Conservation (phyloP, 2,113 vertebrate genomes). For the Herpetotheres cachinnans region DNA sequence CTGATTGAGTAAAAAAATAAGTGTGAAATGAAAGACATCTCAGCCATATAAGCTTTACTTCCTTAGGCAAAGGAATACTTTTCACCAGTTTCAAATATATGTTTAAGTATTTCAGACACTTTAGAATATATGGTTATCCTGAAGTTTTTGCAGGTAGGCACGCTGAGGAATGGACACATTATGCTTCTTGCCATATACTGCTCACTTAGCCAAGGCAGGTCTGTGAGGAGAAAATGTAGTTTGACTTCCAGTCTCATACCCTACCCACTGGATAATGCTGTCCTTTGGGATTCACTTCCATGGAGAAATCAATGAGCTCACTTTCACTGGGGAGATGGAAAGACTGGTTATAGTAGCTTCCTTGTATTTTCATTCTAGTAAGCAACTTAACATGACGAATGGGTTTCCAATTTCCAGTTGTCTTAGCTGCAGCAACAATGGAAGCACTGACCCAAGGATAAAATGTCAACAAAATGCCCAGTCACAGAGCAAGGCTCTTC, state of each 20-base stretch:
- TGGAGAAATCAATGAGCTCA: not conserved
- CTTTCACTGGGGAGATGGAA: not conserved
- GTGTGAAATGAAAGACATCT: not conserved
- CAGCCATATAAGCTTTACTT: not conserved
- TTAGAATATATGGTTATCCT: not conserved
- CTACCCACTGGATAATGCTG: not conserved
- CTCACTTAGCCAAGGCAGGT: not conserved
- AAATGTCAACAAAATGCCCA: not conserved
- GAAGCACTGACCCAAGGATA: not conserved
- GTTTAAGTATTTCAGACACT: not conserved
- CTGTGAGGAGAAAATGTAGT: not conserved
- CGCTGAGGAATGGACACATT: not conserved
- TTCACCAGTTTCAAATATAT: not conserved
- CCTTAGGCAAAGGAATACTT: not conserved
- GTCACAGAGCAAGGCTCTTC: not conserved
- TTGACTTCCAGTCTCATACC: not conserved
- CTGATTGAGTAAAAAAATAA: not conserved
- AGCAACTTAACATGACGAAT: slow-evolving; percentile 13
- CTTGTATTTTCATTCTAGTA: slow-evolving; percentile 1
- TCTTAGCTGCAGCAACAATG: slow-evolving; percentile 6
- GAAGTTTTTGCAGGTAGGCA: not conserved
- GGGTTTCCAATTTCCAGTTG: slow-evolving; percentile 25
- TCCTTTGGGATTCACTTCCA: not conserved
- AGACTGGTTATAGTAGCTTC: not conserved
- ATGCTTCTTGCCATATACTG: not conserved